A percentile compares a stretch with the other conserved stretches of the same genome.
Evolutionary conservation across 1,140 invertebrate genomes (phyloP).

Genomic region (Probaryconus sp.): DNA sequence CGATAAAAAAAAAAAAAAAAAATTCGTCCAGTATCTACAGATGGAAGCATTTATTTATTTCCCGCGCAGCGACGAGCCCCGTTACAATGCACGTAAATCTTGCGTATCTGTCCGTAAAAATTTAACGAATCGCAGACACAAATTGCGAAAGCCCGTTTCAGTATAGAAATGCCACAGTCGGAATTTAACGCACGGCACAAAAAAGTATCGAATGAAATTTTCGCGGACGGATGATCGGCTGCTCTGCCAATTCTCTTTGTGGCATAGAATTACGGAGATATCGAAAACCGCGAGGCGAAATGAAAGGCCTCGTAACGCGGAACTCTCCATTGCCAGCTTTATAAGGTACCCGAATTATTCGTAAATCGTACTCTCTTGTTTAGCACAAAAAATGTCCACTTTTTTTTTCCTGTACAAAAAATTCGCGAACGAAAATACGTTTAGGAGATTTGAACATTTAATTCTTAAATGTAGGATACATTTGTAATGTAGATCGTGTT

Average conservation of each 20-base stretch:
- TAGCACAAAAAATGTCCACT: too few relatives aligned
- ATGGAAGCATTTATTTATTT: slow-evolving; percentile 48
- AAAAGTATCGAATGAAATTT: neutral
- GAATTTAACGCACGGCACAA: slow-evolving; percentile 34
- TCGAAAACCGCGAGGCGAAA: slow-evolving; percentile 13
- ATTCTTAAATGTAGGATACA: too few relatives aligned
- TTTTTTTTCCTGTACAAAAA: too few relatives aligned
- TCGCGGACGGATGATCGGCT: slow-evolving; percentile 11
- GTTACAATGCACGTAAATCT: slow-evolving; percentile 43
- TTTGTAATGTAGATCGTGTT: too few relatives aligned
- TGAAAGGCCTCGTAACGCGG: neutral
- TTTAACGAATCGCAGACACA: slow-evolving; percentile 49
- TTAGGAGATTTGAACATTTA: too few relatives aligned
- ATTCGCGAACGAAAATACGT: too few relatives aligned
- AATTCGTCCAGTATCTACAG: slow-evolving; percentile 17
- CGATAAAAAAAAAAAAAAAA: slow-evolving; percentile 37
- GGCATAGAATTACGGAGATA: slow-evolving; percentile 3
- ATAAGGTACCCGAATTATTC: slow-evolving; percentile 5
- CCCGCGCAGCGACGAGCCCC: slow-evolving; percentile 3
- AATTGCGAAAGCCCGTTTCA: slow-evolving; percentile 31
- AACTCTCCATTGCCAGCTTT: slow-evolving; percentile 2
- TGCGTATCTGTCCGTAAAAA: slow-evolving; percentile 51
- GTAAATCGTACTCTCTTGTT: neutral
- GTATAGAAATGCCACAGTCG: slow-evolving; percentile 44
- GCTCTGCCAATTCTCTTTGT: slow-evolving; percentile 7